phyloP scores from a whole-genome alignment of 1,140 invertebrate genomes.

The Zaprionus ghesquierei region DNA sequence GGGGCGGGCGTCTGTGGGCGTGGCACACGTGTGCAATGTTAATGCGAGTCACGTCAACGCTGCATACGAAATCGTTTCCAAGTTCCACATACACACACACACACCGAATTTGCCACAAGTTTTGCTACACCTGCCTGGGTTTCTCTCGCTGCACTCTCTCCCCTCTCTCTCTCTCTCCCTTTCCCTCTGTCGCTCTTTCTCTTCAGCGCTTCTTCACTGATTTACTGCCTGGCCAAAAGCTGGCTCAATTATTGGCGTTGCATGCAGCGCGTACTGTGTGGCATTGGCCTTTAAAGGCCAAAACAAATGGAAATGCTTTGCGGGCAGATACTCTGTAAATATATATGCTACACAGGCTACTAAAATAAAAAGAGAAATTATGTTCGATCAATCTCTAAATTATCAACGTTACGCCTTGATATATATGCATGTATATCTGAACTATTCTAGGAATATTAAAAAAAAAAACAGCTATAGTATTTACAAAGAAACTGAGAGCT shows the following conservation, averaged over 20 bases:
- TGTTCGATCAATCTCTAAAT: too few relatives aligned
- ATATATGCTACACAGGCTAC: not conserved
- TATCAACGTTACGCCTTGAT: too few relatives aligned
- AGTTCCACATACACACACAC: constrained; percentile 30
- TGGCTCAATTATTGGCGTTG: constrained; percentile 59
- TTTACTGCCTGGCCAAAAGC: constrained; percentile 23
- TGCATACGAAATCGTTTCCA: constrained; percentile 75
- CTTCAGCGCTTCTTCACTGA: not conserved
- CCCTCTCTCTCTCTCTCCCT: not conserved
- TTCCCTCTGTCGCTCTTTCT: not conserved
- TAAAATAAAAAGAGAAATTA: too few relatives aligned
- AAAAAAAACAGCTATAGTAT: too few relatives aligned
- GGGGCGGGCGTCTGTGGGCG: constrained; percentile 7
- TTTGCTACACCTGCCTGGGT: not conserved
- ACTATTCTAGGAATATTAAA: too few relatives aligned
- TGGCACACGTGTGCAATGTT: constrained; percentile 55
- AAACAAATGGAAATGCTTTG: not conserved
- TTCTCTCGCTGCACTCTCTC: too few relatives aligned
- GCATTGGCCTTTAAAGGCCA: constrained; percentile 62
- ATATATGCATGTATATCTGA: too few relatives aligned
- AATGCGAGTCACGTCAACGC: constrained; percentile 79
- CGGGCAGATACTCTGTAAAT: constrained; percentile 1
- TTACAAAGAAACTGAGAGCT: too few relatives aligned
- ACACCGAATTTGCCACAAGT: constrained; percentile 24
- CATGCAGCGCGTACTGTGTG: constrained; percentile 26